Base-by-base conservation (phyloP, 2,113 vertebrate genomes). In the Podarcis muralis region DNA sequence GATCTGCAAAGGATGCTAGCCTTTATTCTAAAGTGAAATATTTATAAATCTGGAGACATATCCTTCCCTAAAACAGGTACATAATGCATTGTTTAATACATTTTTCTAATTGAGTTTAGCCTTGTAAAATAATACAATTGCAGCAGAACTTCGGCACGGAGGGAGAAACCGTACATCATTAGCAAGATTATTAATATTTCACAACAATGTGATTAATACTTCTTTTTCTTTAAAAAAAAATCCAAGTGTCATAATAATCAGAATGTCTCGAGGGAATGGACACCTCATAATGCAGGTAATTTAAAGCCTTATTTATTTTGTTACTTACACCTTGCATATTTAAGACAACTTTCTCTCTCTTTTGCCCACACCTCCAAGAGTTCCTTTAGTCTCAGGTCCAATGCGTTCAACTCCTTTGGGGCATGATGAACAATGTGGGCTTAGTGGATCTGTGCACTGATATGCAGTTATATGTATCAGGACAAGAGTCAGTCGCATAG, bases 121-220 rank as follows among this genome's bases (percentile, higher is more conserved):
- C 92, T 94, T 96, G 92, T 94, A 96, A 96, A 96, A 96, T 96
- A 96, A 96, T 94, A 95, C 92, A 93, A 95, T 92, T 91, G 85
- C 91, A 94, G 90, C 93, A 94, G 91, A 95, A 94, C 95, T 84
- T 89, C 62, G 91, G 43, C 43, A 30, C n/a, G 72, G 48, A 75
- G 71, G 62, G n/a, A 11, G 3, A 89, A 96, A 95, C 92, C 65
- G 32, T 48, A n/a, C 22, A 92, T 95, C 95, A 95, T 90, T 91
- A 89, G 77, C 95, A 94, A 95, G 90, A 96, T 95, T 94, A 94
- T 96, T 96, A 95, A 92, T 92, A 87, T 90, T 95, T 96, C 95
- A 92, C 94, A 94, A 90, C 92, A 92, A 90, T 62, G 84, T 93
- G 83, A 91, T 87, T 96, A 84, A 90, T 96, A 96, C 59, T 62